Evolutionary conservation across 2,888 invertebrate genomes (phyloP), one percentile per base, ranked within the genome.

Genomic region (Campoletis raptor): DNA sequence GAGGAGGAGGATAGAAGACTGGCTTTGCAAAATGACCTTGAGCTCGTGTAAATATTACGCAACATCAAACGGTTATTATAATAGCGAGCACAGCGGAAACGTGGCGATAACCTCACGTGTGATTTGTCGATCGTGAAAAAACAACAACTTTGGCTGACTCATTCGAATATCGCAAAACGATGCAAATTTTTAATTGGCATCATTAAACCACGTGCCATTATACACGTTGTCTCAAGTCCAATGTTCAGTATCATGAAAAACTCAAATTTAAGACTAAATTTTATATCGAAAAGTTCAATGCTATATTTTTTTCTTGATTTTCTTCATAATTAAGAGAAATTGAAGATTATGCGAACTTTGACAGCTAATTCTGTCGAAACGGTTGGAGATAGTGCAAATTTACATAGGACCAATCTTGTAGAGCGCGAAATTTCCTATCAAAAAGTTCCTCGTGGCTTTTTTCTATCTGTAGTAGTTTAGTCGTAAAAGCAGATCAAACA

Each of bases 21-120:
- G 40, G 70, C 45, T 80, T 70, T 80, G 57, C 70, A 12, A 10
- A 69, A 45, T 57, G 57, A 80, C 79, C 70, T 80, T 80, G 79
- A n/a, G 61, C 69, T 18, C 30, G 54, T 36, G 48, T n/a, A 45
- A 52, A 66, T 52, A n/a, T 78, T 78, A 54, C 67, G 78, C 24
- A 78, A 78, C 66, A 37, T 54, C 37, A 24, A 15, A 52, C 78
- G 37, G 18, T n/a, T 21, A 66, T 66, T 66, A 45, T n/a, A n/a
- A 37, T 40, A 15, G 67, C 21, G 37, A 40, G 40, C 37, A 37
- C 18, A 10, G 42, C 76, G 61, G 61, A 76, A 64, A 76, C n/a
- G 45, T 40, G 24, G 10, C 42, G 76, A 76, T 61, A 76, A 30
- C 12, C 67, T 52, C 18, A 15, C 21, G 57, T 57, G 73, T 24